These are phyloP conservation scores for Echinometra lucunter DNA, from an alignment of 53 echinoderm and acorn worm species.

Conservation along the genomic window DNA sequence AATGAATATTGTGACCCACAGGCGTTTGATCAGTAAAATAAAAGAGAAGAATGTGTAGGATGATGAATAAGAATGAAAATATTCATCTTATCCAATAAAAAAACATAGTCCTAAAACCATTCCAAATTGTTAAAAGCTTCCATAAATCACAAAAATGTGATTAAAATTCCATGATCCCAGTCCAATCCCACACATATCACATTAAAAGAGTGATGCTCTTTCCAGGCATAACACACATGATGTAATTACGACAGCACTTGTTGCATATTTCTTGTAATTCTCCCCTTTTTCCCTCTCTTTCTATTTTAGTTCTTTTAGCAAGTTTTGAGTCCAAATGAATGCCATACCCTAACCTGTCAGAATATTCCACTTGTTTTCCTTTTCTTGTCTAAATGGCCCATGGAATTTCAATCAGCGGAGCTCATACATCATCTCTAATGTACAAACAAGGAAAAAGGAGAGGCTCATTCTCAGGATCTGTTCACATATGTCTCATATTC, in stretches of 20 bases:
- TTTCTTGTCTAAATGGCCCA: conserved; percentile 37
- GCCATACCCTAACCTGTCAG: conserved; percentile 26
- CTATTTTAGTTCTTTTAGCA: neutral
- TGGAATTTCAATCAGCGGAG: conserved; percentile 52
- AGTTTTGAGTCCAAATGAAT: conserved; percentile 4
- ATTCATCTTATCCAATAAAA: neutral
- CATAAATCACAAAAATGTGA: conserved; percentile 41
- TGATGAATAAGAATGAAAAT: neutral
- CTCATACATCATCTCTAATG: conserved; percentile 55
- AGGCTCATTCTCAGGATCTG: neutral
- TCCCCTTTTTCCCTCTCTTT: neutral
- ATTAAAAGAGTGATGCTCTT: neutral
- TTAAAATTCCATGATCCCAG: neutral
- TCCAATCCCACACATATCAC: neutral
- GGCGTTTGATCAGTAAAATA: neutral
- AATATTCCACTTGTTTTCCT: conserved; percentile 41
- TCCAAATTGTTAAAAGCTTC: neutral
- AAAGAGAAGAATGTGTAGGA: neutral
- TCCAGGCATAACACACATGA: neutral
- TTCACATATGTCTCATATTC: neutral
- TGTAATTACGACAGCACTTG: neutral
- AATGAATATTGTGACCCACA: neutral
- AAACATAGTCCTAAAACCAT: neutral
- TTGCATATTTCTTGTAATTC: conserved; percentile 7
- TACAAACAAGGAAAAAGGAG: conserved; percentile 60